Evolutionary conservation across 2,113 vertebrate genomes (phyloP), one percentile per base, ranked within the genome.

Genomic region (Ctenodactylus gundi): DNA sequence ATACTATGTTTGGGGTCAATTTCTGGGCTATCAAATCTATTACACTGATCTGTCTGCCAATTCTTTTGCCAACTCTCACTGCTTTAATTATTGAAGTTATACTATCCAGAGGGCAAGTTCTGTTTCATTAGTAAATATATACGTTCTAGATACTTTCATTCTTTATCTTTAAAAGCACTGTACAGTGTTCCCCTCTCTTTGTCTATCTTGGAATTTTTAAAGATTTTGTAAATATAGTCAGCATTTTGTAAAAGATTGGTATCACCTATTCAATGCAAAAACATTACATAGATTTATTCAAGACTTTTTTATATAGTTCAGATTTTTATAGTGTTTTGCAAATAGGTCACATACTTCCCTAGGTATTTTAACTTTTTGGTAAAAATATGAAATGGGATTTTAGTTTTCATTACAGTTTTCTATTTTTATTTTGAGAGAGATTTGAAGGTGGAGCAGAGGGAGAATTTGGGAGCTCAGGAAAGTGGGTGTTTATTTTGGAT

Each of bases 401-500:
- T 82, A 91, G 85, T 93, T 94, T 91, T 93, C 39, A 91, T 85
- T 93, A 31, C 3, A 68, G 17, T 85, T 94, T 91, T 49, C 85
- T 87, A 67, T 77, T 95, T 57, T 39, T 17, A 89, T 83, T 96
- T 93, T 84, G 67, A 95, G 53, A 94, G 57, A 85, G 44, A 85
- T 96, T 96, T 93, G 39, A 46, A 62, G 67, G 46, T 64, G 57
- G 93, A 92, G 29, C 53, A 41, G 23, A 85, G 65, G 58, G 51
- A 88, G 92, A 21, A 67, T 55, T 94, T 93, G 18, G 29, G 91
- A 95, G 86, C 62, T 96, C 82, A 94, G 64, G 67, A 90, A 93
- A 88, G 36, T 78, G 67, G 77, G 78, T 92, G 62, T 96, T 95
- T 94, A 97, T 88, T 95, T 95, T 96, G 75, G 60, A 94, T 97